Base-by-base conservation (phyloP, 1,140 invertebrate species). In the Bombus sibiricus region DNA sequence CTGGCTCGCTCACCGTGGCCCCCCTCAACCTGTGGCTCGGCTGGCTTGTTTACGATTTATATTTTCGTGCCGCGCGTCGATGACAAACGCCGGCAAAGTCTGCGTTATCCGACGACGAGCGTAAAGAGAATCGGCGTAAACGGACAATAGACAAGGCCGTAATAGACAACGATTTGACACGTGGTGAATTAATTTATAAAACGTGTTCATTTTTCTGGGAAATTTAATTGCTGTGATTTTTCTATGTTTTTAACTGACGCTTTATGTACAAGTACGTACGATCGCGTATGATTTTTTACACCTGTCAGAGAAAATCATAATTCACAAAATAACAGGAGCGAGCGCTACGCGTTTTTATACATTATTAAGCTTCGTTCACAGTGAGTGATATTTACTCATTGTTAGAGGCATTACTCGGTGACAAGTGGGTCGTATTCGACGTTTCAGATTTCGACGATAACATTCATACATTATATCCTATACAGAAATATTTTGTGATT, bases 11-110 rank as follows among this genome's bases (percentile, higher is more conserved):
- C 74, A 39, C 43, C 22, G 15, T 34, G 28, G 28, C 32, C 15
- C 72, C 41, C 34, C 68, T 86, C 90, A 91, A 91, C 90, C 90
- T 91, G 90, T 91, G 84, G 90, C 90, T 83, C 86, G 59, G 28
- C 59, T 34, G 47, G 34, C 72, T 88, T 91, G 81, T 91, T 91
- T 84, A 84, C 90, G 76, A 91, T 91, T 91, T 91, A 86, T 88
- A 91, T 91, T 68, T 91, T 89, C 81, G 75, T 62, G 83, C 34
- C 66, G 62, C 62, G 76, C 71, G 59, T 71, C 86, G 81, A 91
- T 88, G 89, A 91, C 89, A 86, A 91, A 91, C 83, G 18, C 28
- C 43, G 47, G 39, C 28, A 41, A 78, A 57, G 68, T 69, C 64
- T 75, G 74, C 87, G 47, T 53, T 81, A 28, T 77, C 34, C 47